Evolutionary conservation across 2,888 invertebrate species (phyloP).

Genomic region (Zhengitettix transpicula): DNA sequence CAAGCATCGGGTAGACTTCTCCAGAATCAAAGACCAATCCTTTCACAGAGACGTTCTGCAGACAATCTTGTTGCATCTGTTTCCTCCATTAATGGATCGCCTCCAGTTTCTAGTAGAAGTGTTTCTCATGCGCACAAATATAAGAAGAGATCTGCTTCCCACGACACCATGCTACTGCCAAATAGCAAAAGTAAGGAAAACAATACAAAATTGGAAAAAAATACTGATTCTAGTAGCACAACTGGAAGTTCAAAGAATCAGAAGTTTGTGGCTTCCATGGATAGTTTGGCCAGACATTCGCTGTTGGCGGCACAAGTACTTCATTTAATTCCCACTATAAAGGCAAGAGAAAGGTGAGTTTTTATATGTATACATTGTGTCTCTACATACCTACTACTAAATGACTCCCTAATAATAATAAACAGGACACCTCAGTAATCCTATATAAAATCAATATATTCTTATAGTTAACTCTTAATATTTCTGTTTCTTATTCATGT

Average conservation of each 20-base stretch:
- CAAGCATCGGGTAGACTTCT: slow-evolving; percentile 5
- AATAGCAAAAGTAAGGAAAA: background rate
- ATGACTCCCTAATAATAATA: no score
- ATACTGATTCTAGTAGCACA: slow-evolving; percentile 11
- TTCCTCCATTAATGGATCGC: slow-evolving; percentile 23
- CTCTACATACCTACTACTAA: no score
- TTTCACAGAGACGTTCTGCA: slow-evolving; percentile 22
- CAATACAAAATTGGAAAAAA: no score
- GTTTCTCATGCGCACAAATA: slow-evolving; percentile 18
- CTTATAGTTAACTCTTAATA: no score
- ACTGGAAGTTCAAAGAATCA: slow-evolving; percentile 13
- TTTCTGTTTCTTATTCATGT: no score
- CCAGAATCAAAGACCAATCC: slow-evolving; percentile 19
- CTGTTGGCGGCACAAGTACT: slow-evolving; percentile 63
- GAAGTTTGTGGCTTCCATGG: slow-evolving; percentile 29
- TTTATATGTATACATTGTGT: no score
- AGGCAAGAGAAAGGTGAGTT: slow-evolving; percentile 55
- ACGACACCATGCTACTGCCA: slow-evolving; percentile 19
- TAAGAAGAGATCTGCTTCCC: slow-evolving; percentile 23
- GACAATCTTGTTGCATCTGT: slow-evolving; percentile 23
- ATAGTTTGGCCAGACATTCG: slow-evolving; percentile 55
- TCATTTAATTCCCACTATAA: slow-evolving; percentile 65
- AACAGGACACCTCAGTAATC: no score
- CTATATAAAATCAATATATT: no score
- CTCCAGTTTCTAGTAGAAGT: slow-evolving; percentile 25